Evolutionary conservation across 2,797 vertebrate genomes (phyloP).

Genomic region (Rhinophrynus dorsalis): DNA sequence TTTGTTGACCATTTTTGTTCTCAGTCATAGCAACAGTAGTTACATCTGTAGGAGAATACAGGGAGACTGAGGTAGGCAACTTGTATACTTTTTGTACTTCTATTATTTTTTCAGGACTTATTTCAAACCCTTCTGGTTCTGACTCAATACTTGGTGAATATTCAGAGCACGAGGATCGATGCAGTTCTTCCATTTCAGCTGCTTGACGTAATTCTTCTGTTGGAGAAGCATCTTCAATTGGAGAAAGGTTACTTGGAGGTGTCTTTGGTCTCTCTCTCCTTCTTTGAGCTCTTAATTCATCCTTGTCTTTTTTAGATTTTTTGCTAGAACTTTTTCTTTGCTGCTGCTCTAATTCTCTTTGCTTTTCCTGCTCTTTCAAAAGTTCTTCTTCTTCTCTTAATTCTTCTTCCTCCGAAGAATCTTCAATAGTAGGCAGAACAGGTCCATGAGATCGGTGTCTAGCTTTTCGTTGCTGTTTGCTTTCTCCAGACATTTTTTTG

Average conservation of each 20-base stretch:
- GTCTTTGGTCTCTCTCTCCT: constrained; percentile 91
- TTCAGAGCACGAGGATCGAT: constrained; percentile 85
- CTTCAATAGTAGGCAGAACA: constrained; percentile 87
- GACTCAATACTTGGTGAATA: constrained; percentile 89
- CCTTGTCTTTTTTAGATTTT: constrained; percentile 97
- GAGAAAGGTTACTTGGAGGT: constrained; percentile 94
- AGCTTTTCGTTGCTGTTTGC: constrained; percentile 85
- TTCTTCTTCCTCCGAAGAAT: constrained; percentile 94
- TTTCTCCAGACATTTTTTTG: constrained; percentile 83
- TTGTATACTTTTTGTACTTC: constrained; percentile 92
- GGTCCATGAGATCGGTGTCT: constrained; percentile 87
- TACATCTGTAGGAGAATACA: constrained; percentile 91
- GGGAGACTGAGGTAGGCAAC: constrained; percentile 86
- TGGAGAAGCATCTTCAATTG: constrained; percentile 82
- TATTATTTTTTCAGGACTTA: constrained; percentile 81
- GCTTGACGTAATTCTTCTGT: constrained; percentile 82
- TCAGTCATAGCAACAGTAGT: constrained; percentile 63
- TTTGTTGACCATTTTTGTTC: constrained; percentile 67
- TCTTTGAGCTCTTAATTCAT: constrained; percentile 91
- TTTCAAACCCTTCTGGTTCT: constrained; percentile 93
- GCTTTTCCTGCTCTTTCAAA: constrained; percentile 89
- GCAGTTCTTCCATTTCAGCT: constrained; percentile 78
- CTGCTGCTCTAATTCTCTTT: constrained; percentile 76
- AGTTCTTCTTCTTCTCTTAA: constrained; percentile 90
- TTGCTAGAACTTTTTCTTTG: constrained; percentile 86